phyloP scores from a whole-genome alignment of 2,113 vertebrate genomes.

The Podarcis muralis region DNA sequence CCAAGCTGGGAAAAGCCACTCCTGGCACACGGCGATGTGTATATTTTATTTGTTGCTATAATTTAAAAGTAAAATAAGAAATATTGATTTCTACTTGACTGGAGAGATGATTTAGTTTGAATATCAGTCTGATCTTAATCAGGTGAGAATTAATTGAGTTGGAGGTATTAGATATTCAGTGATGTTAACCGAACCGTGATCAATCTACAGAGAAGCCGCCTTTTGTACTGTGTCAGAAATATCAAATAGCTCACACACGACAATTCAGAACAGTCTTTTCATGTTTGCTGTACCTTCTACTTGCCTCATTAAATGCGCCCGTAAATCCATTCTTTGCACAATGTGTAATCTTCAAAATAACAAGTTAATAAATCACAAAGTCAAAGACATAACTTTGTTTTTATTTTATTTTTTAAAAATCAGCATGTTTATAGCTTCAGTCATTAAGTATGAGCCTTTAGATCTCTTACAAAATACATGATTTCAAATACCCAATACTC shows the following conservation, averaged over 20 bases:
- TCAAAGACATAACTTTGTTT: constrained; percentile 67
- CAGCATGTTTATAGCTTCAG: constrained; percentile 47
- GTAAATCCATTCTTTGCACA: constrained; percentile 69
- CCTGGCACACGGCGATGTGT: constrained; percentile 71
- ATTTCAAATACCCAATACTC: constrained; percentile 33
- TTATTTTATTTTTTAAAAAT: constrained; percentile 34
- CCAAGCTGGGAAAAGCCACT: constrained; percentile 77
- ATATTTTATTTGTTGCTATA: constrained; percentile 82
- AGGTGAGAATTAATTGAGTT: constrained; percentile 94
- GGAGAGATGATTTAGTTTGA: constrained; percentile 92
- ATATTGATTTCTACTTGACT: constrained; percentile 92
- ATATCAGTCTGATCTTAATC: constrained; percentile 87
- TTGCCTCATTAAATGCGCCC: constrained; percentile 76
- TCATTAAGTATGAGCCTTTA: constrained; percentile 18
- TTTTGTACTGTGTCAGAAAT: constrained; percentile 79
- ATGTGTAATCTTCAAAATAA: constrained; percentile 67
- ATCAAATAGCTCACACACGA: constrained; percentile 74
- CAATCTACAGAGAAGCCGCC: constrained; percentile 84
- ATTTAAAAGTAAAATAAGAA: constrained; percentile 97
- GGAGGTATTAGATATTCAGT: constrained; percentile 89
- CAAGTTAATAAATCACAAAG: constrained; percentile 74
- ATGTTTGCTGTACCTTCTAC: constrained; percentile 71
- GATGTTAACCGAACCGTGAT: constrained; percentile 88
- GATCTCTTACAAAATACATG: constrained; percentile 37
- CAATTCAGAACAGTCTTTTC: constrained; percentile 72